Evolutionary conservation across 1,140 invertebrate species (phyloP), one percentile per base, ranked within the genome.

Genomic region (Habropoda laboriosa): DNA sequence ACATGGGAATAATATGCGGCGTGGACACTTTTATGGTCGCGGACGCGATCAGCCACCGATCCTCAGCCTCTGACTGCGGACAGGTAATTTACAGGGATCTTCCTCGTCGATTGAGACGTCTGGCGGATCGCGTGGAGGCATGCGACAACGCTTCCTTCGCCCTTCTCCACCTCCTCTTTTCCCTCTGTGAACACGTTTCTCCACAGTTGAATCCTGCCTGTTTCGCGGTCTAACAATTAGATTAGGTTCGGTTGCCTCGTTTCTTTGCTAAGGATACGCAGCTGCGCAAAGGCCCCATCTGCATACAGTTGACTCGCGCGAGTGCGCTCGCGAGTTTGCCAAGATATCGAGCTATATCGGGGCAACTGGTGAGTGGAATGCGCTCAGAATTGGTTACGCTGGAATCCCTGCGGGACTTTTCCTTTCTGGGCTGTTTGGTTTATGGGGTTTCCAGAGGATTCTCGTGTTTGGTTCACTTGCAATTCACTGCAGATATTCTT

Each of bases 71-170:
- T 24, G 38, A 21, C 38, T 27, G 40, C 45, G 45, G 71, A 67
- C 78, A 63, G 78, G 77, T 74, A 75, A 80, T 80, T 80, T 80
- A 74, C 78, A 80, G 78, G 67, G 72, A 67, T 61, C 71, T 80
- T 80, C 71, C 49, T 58, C 40, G 78, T 51, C 75, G 85, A 90
- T 90, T 90, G 88, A 90, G 89, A 90, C 80, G 86, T 90, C 86
- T 83, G 57, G 67, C 13, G 40, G 75, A 87, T 86, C 85, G 87
- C 89, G 89, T 87, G 86, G 84, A 88, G 85, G 83, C 86, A 89
- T 85, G 89, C 79, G 80, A 87, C 85, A 66, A 10, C 27, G 18
- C n/a, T 60, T 47, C 63, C 47, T 57, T 49, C 57, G 68, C 71
- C 61, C 73, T 70, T 86, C 68, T 61, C 61, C 47, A 47, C 13